Conservation (phyloP, 2,888 invertebrate species). For the Axea sp. region DNA sequence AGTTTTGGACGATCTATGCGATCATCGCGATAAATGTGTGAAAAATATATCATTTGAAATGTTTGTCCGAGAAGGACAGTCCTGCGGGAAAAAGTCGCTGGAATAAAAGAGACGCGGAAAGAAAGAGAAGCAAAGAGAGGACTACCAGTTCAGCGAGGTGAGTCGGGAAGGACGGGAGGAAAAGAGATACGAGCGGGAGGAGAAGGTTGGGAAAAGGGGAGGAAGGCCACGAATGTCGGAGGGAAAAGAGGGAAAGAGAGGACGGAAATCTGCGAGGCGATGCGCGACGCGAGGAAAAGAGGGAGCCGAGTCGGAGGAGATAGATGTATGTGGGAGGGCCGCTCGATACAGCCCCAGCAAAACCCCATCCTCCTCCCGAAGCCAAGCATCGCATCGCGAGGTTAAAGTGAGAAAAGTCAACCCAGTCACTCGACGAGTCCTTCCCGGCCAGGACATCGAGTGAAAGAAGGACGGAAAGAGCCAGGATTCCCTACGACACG, state of each 20-base stretch:
- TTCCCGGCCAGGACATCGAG: slow-evolving; percentile 71
- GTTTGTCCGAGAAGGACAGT: slow-evolving; percentile 34
- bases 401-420: slow-evolving; percentile 80
- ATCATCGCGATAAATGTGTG: slow-evolving; percentile 20
- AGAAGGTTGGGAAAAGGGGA: slow-evolving; percentile 71
- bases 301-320: slow-evolving; percentile 75
- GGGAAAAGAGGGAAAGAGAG: slow-evolving; percentile 76
- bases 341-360: slow-evolving; percentile 79
- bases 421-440: slow-evolving; percentile 76
- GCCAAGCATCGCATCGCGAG: slow-evolving; percentile 79
- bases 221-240: slow-evolving; percentile 77
- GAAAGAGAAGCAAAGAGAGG: slow-evolving; percentile 62
- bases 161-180: slow-evolving; percentile 64
- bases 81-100: slow-evolving; percentile 40
- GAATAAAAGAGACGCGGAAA: slow-evolving; percentile 46
- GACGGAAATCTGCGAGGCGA: slow-evolving; percentile 61
- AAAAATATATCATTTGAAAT: slow-evolving; percentile 33
- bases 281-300: slow-evolving; percentile 65
- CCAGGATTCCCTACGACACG: slow-evolving; percentile 65
- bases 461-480: slow-evolving; percentile 59
- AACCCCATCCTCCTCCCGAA: slow-evolving; percentile 74
- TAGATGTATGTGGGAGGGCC: slow-evolving; percentile 80
- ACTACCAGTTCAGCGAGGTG: slow-evolving; percentile 62
- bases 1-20: slow-evolving; percentile 7
- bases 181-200: slow-evolving; percentile 70